Evolutionary conservation across 1,140 invertebrate genomes (phyloP), one percentile per base, ranked within the genome.

Genomic region (Teleopsis dalmanni): DNA sequence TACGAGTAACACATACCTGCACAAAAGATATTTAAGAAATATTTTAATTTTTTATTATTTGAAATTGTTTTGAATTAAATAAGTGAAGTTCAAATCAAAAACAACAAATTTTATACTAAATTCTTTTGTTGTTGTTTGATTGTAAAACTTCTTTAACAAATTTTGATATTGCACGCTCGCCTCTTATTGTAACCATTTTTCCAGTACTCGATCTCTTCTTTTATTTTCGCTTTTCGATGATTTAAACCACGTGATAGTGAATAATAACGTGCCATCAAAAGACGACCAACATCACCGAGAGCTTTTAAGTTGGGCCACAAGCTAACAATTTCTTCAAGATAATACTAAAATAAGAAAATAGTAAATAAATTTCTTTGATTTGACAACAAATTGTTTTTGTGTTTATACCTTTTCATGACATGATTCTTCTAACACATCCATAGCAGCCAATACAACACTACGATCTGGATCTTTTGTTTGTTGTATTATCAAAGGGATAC

Each of bases 341-440:
- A 91, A 35, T 64, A 66, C 53, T 54, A 29, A 51, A 50, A 37
- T 21, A 27, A 38, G 47, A 35, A 14, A 45, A 51, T 44, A 21
- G 18, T 18, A 25, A 42, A 38, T 36, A 9, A n/a, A 13, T 38
- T 3, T 10, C 25, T 22, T 43, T 42, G 25, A 14, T 38, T 19
- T 4, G 14, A 22, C 5, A n/a, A 14, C 35, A 40, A n/a, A 36
- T 23, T 16, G 11, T 18, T 21, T 34, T 23, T 4, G 3, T 14
- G 69, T 67, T 59, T 5, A 13, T 38, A 88, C 85, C 46, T 83
- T 79, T 48, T 92, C 81, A 72, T 92, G 87, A 63, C 88, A 92
- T 18, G 91, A 89, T 77, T 97, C 95, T 60, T 95, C 87, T n/a
- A 97, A 73, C 37, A 87, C 84, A 48, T 82, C 80, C 13, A 95